phyloP scores from a whole-genome alignment of 2,797 vertebrate species.

The Malacoctenus gilli region DNA sequence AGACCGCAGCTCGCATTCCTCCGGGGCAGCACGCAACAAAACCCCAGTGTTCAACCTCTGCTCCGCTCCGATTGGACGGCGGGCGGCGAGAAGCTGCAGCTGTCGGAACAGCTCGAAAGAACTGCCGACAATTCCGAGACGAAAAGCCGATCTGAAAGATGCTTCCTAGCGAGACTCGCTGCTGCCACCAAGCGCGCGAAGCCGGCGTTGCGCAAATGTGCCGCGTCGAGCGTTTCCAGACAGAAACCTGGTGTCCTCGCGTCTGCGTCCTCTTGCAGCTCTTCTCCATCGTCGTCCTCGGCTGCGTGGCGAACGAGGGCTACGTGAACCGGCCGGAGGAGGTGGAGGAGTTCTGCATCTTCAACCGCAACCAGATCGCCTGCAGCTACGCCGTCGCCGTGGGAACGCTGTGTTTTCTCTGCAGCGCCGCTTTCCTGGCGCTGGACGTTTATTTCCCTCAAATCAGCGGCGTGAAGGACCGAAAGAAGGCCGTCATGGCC shows the following conservation, averaged over 20 bases:
- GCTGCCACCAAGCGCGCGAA: too few species aligned
- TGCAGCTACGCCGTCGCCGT: constrained; percentile 29
- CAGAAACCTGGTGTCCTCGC: too few species aligned
- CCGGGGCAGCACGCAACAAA: constrained; percentile 73
- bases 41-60: constrained; percentile 13
- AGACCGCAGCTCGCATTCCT: constrained; percentile 56
- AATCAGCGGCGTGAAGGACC: constrained; percentile 41
- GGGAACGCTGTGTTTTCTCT: constrained; percentile 42
- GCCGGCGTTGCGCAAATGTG: too few species aligned
- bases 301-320: constrained; percentile 48
- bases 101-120: too few species aligned
- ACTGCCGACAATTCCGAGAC: too few species aligned
- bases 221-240: too few species aligned
- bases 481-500: constrained; percentile 41
- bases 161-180: too few species aligned
- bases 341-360: constrained; percentile 44
- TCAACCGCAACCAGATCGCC: constrained; percentile 48
- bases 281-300: constrained; percentile 49
- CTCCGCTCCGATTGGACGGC: constrained; percentile 12
- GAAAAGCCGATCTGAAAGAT: too few species aligned
- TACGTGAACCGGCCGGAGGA: constrained; percentile 41
- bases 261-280: constrained; percentile 17
- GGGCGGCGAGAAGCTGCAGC: neutral
- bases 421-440: constrained; percentile 27
- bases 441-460: constrained; percentile 56